A percentile compares a stretch with the other conserved stretches of the same genome.
Conservation (phyloP, 2,113 vertebrate species). For the Pampusana beccarii region DNA sequence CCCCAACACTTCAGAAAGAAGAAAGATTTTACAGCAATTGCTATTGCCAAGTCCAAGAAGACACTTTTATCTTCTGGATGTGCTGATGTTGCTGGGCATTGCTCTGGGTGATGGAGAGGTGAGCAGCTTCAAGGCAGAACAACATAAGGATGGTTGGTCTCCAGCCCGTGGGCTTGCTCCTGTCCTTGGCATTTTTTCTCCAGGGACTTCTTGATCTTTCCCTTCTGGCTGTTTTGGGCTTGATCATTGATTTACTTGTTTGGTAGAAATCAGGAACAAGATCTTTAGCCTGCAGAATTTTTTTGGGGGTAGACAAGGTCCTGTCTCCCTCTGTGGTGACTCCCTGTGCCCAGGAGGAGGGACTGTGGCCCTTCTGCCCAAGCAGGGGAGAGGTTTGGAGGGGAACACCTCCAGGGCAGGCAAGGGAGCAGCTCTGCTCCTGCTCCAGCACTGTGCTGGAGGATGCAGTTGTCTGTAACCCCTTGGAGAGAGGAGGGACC, state of each 20-base stretch:
- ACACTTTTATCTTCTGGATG: background rate
- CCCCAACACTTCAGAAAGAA: background rate
- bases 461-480: background rate
- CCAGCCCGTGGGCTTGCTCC: background rate
- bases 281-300: background rate
- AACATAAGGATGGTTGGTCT: background rate
- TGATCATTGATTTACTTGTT: background rate
- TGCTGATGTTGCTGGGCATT: background rate
- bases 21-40: background rate
- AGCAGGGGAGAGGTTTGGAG: background rate
- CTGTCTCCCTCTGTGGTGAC: background rate
- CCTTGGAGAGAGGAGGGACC: background rate
- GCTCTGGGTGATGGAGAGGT: background rate
- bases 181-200: background rate
- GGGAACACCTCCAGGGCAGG: background rate
- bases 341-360: background rate
- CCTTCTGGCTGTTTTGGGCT: background rate
- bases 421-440: background rate
- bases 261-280: background rate
- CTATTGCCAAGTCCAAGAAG: background rate
- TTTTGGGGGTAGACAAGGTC: background rate
- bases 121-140: background rate
- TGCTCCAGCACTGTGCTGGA: background rate
- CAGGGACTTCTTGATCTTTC: background rate
- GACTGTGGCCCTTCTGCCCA: fast-evolving